A percentile compares a stretch with the other conserved stretches of the same genome.
Evolutionary conservation across 2,113 vertebrate species (phyloP).

Genomic region (Hyaena hyaena): DNA sequence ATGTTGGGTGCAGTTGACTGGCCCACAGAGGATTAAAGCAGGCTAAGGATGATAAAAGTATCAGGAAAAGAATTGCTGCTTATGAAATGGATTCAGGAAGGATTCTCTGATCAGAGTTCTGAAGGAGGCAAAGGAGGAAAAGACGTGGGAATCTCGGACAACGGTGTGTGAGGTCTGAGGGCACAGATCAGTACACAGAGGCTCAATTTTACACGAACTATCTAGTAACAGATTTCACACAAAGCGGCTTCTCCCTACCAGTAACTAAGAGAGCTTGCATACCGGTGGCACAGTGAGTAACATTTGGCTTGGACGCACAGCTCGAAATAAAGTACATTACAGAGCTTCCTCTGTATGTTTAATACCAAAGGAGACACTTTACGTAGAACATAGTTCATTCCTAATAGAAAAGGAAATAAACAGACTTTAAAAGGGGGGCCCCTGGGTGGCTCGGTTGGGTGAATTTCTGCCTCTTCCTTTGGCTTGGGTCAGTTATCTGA

Average conservation of each 20-base stretch:
- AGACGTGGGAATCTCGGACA: not conserved
- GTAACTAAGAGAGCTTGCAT: not conserved
- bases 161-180: not conserved
- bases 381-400: not conserved
- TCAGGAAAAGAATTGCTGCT: not conserved
- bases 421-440: not conserved
- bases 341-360: not conserved
- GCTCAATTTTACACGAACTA: not conserved
- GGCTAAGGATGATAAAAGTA: not conserved
- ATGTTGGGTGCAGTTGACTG: not conserved
- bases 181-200: not conserved
- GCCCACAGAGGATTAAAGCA: not conserved
- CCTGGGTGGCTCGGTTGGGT: no score
- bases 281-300: accelerated
- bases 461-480: no score
- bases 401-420: not conserved
- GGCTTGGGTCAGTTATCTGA: no score
- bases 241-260: not conserved
- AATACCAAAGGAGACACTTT: not conserved
- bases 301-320: not conserved
- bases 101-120: not conserved
- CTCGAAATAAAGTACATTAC: not conserved
- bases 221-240: not conserved
- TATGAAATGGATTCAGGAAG: not conserved
- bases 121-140: not conserved